Base-by-base conservation (phyloP, 2,113 vertebrate genomes). In the Chinchilla lanigera region DNA sequence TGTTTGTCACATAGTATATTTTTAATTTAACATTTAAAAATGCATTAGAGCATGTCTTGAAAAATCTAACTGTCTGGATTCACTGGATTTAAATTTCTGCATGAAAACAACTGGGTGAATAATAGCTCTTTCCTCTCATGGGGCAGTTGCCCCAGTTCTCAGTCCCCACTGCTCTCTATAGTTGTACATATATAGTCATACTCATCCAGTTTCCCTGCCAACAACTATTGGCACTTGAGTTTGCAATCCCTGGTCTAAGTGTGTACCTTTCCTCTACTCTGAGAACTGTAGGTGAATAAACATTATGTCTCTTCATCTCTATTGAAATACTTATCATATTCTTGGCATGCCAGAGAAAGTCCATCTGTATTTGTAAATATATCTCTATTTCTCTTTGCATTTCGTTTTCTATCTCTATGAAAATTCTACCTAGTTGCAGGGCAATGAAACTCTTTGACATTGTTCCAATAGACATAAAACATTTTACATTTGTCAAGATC, bases 11-110 rank as follows among this genome's bases (percentile, higher is more conserved):
- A 35, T 52, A 14, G 24, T 63, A 0, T 60, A 41, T 30, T 58
- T 41, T 82, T 71, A 75, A 33, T 10, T n/a, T 47, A 30, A 14
- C 44, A 50, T 47, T 78, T 78, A 30, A 78, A 78, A 78, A 78
- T 78, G 17, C 28, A 35, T 78, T 19, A 7, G 38, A 67, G 13
- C 11, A 11, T 54, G 13, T 92, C 67, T 77, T 80, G 22, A 54
- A 89, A 95, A 73, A 73, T 82, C 52, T 71, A 41, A 95, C 80
- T 47, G 69, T 89, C 52, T 89, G 71, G 7, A 35, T 41, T 89
- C 44, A 28, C 6, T 52, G 63, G 47, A 30, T 30, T 41, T 78
- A 58, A 81, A 86, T 75, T 86, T 8, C 78, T 47, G 9, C 41
- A 13, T 61, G 33, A 14, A 52, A 86, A 78, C 11, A 80, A 30